These are phyloP conservation scores for Aurelia sp. DNA, from an alignment of 30 jellyfish, hydroid and myxozoan genomes.

Conservation along the genomic window DNA sequence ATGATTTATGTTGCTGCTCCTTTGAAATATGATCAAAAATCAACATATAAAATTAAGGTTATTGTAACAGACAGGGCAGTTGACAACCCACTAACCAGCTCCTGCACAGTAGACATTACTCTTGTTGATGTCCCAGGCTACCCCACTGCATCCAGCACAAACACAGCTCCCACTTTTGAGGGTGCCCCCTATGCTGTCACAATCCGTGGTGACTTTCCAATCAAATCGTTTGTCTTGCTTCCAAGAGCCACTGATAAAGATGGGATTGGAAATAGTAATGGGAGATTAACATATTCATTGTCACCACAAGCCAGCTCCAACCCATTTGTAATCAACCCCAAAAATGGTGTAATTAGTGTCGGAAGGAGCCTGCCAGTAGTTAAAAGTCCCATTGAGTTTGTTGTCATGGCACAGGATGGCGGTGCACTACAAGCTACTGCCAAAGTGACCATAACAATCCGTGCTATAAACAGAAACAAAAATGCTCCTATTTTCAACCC, in stretches of 20 bases:
- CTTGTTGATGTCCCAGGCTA: slow-evolving; percentile 82
- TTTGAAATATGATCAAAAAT: slow-evolving; percentile 42
- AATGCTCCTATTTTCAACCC: slow-evolving; percentile 76
- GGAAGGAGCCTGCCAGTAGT: slow-evolving; percentile 39
- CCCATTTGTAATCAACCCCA: slow-evolving; percentile 70
- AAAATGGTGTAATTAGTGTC: slow-evolving; percentile 88
- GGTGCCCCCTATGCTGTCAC: slow-evolving; percentile 59
- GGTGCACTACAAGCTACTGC: slow-evolving; percentile 55
- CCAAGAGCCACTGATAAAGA: slow-evolving; percentile 76
- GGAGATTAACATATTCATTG: slow-evolving; percentile 66
- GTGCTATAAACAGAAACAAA: slow-evolving; percentile 55
- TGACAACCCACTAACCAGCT: slow-evolving; percentile 60
- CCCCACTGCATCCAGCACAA: slow-evolving; percentile 69
- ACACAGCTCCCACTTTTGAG: slow-evolving; percentile 63
- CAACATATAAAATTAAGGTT: slow-evolving; percentile 62
- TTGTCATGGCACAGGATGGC: slow-evolving; percentile 78
- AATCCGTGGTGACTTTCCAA: slow-evolving; percentile 90
- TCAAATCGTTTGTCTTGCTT: slow-evolving; percentile 73
- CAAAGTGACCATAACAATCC: slow-evolving; percentile 49
- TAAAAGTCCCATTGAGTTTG: slow-evolving; percentile 12
- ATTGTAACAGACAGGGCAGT: slow-evolving; percentile 88
- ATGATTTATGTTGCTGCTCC: slow-evolving; percentile 87
- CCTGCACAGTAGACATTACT: slow-evolving; percentile 66
- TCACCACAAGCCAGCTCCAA: slow-evolving; percentile 40
- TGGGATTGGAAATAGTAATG: slow-evolving; percentile 65